Evolutionary conservation across 2,888 invertebrate species (phyloP).

Genomic region (Sesia apiformis): DNA sequence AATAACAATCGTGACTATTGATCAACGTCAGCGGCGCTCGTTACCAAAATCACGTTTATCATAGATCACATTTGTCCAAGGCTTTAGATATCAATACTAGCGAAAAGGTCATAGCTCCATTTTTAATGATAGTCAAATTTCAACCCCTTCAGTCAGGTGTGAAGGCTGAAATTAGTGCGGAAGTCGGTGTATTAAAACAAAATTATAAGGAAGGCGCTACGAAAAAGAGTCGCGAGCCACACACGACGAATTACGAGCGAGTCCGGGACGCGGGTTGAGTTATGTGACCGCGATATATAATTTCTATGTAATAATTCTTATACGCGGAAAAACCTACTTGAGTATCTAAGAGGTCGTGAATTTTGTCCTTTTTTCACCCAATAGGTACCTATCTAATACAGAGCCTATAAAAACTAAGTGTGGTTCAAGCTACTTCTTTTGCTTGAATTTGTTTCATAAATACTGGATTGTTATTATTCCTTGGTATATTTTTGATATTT

Average conservation of each 20-base stretch:
- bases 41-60: constrained; percentile 72
- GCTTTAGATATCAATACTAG: constrained; percentile 37
- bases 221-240: constrained; percentile 64
- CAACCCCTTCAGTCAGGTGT: constrained; percentile 15
- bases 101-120: constrained; percentile 20
- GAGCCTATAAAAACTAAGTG: no score
- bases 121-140: constrained; percentile 12
- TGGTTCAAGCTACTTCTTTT: no score
- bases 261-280: constrained; percentile 53
- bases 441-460: no score
- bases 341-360: not conserved
- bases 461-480: no score
- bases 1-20: constrained; percentile 55
- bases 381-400: no score
- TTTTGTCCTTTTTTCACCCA: not conserved
- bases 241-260: constrained; percentile 69
- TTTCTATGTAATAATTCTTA: constrained; percentile 51
- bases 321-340: not conserved
- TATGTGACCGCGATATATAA: constrained; percentile 59
- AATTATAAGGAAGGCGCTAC: constrained; percentile 37
- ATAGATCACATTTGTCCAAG: constrained; percentile 71
- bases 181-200: constrained; percentile 22
- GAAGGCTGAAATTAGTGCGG: constrained; percentile 26
- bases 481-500: no score
- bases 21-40: constrained; percentile 57